Conservation (phyloP, 1,140 invertebrate genomes). For the Rhopalosiphum padi region DNA sequence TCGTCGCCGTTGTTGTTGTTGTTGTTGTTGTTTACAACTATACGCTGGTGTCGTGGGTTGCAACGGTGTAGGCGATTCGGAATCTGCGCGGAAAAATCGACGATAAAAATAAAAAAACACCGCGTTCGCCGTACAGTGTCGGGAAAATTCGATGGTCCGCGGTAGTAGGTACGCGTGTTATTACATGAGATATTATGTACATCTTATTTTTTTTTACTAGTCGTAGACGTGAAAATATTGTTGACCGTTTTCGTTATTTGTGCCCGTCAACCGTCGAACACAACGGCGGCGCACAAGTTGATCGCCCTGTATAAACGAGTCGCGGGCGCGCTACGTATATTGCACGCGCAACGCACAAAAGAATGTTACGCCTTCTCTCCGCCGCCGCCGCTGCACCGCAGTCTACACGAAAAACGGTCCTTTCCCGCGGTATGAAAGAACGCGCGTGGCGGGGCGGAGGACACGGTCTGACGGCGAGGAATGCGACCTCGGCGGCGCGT, state of each 20-base stretch:
- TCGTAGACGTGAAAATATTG: too few species aligned
- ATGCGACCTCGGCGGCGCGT: conserved; percentile 52
- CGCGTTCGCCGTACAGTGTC: too few species aligned
- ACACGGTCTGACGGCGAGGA: conserved; percentile 52
- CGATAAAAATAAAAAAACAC: neutral
- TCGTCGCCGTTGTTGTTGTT: too few species aligned
- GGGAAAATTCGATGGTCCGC: neutral
- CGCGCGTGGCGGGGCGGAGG: neutral
- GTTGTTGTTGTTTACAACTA: neutral
- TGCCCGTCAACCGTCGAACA: neutral
- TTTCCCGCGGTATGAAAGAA: neutral
- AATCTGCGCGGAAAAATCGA: neutral
- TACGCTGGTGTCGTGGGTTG: neutral
- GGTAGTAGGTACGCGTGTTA: too few species aligned
- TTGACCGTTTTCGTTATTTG: too few species aligned
- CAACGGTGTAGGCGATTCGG: neutral
- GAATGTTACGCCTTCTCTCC: neutral
- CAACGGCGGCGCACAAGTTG: neutral
- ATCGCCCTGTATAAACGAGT: neutral
- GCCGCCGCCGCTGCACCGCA: neutral
- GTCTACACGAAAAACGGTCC: conserved; percentile 36
- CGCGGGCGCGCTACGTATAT: neutral
- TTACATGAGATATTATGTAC: too few species aligned
- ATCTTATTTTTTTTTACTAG: too few species aligned
- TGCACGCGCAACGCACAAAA: neutral